Conservation (phyloP, 2,113 vertebrate genomes). For the Cyanocitta stelleri region DNA sequence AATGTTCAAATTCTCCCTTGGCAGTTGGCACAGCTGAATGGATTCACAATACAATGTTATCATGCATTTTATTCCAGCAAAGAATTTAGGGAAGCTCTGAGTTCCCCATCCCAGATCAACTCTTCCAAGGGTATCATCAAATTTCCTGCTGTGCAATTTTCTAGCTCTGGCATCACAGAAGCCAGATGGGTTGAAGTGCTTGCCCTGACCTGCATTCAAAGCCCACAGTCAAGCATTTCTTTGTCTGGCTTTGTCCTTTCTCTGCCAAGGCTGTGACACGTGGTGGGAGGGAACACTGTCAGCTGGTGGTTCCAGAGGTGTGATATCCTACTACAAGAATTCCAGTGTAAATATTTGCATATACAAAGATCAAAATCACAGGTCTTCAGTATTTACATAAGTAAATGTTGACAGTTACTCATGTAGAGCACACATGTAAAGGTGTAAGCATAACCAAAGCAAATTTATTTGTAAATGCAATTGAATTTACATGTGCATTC, state of each 20-base stretch:
- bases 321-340: conserved; percentile 15
- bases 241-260: background rate
- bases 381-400: conserved; percentile 35
- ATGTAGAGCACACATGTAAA: conserved; percentile 40
- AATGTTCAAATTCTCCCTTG: background rate
- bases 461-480: conserved; percentile 48
- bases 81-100: background rate
- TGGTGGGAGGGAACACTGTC: background rate
- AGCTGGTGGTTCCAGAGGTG: conserved; percentile 30
- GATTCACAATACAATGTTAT: background rate
- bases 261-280: background rate
- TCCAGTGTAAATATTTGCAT: conserved; percentile 54
- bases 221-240: background rate
- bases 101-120: background rate
- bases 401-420: conserved; percentile 57
- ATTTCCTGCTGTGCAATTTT: background rate
- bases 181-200: background rate
- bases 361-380: conserved; percentile 48
- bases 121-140: background rate
- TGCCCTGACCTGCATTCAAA: background rate
- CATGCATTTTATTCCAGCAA: background rate
- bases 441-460: conserved; percentile 36
- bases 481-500: conserved; percentile 35
- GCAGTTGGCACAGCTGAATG: background rate
- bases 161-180: background rate